These are phyloP conservation scores for Sinocyclocheilus anophthalmus DNA, from an alignment of 2,113 vertebrate species.

Conservation along the genomic window DNA sequence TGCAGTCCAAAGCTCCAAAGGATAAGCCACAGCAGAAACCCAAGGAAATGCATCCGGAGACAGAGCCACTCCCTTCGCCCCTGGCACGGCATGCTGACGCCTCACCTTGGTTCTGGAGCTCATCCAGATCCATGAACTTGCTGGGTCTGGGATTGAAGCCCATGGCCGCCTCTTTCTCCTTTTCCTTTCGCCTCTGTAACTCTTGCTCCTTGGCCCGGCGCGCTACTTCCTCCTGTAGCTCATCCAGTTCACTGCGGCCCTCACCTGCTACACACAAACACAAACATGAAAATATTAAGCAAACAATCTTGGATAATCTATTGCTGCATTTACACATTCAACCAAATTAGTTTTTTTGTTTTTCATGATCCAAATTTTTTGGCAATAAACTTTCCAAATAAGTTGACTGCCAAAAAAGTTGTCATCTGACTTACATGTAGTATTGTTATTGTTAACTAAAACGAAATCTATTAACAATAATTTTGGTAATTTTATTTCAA, in stretches of 20 bases:
- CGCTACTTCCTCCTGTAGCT: constrained; percentile 91
- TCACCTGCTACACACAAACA: constrained; percentile 50
- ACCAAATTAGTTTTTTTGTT: neutral
- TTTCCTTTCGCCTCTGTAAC: constrained; percentile 83
- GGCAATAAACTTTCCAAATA: too few relatives aligned
- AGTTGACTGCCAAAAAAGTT: too few relatives aligned
- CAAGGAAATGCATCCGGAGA: constrained; percentile 14
- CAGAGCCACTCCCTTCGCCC: neutral
- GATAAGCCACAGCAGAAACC: constrained; percentile 39
- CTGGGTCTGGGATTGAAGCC: constrained; percentile 94
- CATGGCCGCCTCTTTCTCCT: constrained; percentile 87
- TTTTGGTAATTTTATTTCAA: too few relatives aligned
- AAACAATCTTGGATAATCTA: neutral
- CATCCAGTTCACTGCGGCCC: constrained; percentile 86
- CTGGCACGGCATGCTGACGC: neutral
- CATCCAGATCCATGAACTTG: constrained; percentile 96
- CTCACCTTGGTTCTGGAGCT: constrained; percentile 88
- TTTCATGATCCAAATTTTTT: too few relatives aligned
- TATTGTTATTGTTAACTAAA: neutral
- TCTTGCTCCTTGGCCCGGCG: constrained; percentile 87
- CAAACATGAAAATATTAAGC: neutral
- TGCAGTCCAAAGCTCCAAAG: constrained; percentile 18
- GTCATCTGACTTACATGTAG: neutral
- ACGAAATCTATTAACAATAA: too few relatives aligned
- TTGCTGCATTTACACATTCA: constrained; percentile 2